Evolutionary conservation across 2,888 invertebrate species (phyloP).

Genomic region (Tupiocoris notatus): DNA sequence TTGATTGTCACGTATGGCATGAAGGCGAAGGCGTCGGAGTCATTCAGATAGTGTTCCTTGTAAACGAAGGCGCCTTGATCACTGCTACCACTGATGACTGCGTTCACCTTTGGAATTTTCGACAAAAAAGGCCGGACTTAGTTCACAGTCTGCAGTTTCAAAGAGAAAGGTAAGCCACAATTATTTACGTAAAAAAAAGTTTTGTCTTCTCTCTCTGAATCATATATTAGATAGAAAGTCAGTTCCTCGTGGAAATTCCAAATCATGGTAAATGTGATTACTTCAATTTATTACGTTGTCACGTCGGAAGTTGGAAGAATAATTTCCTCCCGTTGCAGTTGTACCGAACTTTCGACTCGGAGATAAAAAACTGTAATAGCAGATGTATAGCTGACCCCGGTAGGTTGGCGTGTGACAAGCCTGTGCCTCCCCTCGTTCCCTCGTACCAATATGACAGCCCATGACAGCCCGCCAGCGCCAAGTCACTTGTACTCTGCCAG

Average conservation of each 20-base stretch:
- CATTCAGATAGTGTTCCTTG: constrained; percentile 86
- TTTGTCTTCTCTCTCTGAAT: not conserved
- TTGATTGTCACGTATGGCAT: constrained; percentile 91
- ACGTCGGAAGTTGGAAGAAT: not conserved
- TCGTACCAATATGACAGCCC: not conserved
- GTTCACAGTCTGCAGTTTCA: constrained; percentile 97
- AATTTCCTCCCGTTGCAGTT: not conserved
- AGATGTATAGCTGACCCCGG: not conserved
- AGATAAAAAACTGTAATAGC: not conserved
- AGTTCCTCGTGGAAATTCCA: no score
- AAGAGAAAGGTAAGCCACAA: constrained; percentile 75
- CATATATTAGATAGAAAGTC: no score
- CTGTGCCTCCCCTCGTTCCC: not conserved
- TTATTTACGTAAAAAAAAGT: no score
- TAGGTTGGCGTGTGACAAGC: not conserved
- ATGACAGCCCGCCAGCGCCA: not conserved
- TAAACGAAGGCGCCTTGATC: constrained; percentile 96
- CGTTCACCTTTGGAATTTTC: constrained; percentile 95
- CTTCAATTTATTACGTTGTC: not conserved
- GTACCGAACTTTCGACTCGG: not conserved
- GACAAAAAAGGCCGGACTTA: constrained; percentile 90
- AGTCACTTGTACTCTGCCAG: not conserved
- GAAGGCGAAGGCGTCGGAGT: constrained; percentile 70
- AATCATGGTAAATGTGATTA: not conserved
- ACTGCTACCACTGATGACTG: constrained; percentile 95